Percentiles rank a stretch among this genome's conserved stretches.
These are phyloP conservation scores for Cetonia aurata DNA, from an alignment of 2,888 invertebrate species.

Conservation along the genomic window DNA sequence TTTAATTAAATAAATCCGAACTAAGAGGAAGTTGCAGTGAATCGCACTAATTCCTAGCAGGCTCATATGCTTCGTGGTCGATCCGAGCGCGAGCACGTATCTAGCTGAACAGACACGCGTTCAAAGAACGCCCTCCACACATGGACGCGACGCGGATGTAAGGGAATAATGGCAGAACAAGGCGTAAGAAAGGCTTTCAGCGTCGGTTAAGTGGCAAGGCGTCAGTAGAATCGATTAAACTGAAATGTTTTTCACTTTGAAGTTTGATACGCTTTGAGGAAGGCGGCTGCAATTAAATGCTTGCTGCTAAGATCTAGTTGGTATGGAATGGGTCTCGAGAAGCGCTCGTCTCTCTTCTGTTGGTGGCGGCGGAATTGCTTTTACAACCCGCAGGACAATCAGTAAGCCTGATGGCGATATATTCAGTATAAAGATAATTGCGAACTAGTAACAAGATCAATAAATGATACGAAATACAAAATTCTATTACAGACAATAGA, in stretches of 20 bases:
- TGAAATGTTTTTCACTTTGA: constrained; percentile 64
- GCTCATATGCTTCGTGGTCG: not conserved
- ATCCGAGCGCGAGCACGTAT: not conserved
- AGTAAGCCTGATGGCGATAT: too few species aligned
- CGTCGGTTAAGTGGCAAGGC: constrained; percentile 58
- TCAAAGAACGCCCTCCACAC: constrained; percentile 8
- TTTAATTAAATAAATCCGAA: constrained; percentile 18
- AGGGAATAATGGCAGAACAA: constrained; percentile 45
- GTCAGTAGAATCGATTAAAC: constrained; percentile 62
- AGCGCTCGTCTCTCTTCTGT: constrained; percentile 39
- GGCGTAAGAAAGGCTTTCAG: constrained; percentile 45
- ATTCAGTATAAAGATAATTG: not conserved
- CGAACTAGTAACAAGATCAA: too few species aligned
- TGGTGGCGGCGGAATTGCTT: too few species aligned
- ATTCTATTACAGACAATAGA: too few species aligned
- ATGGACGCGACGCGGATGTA: constrained; percentile 25
- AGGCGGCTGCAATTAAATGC: constrained; percentile 61
- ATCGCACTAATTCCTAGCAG: constrained; percentile 15
- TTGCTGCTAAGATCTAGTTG: constrained; percentile 48
- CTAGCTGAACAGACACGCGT: constrained; percentile 1
- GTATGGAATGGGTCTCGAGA: constrained; percentile 41
- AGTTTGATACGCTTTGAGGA: constrained; percentile 60
- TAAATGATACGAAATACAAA: too few species aligned
- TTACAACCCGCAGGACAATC: too few species aligned
- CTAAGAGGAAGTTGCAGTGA: not conserved